Conservation (phyloP, 2,797 vertebrate genomes). For the Jordanella pulchra region DNA sequence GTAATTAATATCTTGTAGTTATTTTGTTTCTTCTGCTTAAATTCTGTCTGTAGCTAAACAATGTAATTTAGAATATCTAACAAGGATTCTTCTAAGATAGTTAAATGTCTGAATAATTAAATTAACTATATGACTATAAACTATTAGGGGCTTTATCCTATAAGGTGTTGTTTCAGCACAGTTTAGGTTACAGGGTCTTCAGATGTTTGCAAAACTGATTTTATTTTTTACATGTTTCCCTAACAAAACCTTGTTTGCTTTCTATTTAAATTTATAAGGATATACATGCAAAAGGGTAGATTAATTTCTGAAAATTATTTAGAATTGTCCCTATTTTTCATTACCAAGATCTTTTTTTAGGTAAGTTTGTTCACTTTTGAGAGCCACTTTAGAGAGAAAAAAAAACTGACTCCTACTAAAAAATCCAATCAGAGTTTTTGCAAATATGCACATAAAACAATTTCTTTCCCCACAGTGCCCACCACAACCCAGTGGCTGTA, state of each 20-base stretch:
- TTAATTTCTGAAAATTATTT: background rate
- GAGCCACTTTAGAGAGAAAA: background rate
- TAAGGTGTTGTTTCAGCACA: background rate
- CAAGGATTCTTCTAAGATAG: background rate
- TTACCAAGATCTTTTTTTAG: background rate
- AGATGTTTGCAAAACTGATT: background rate
- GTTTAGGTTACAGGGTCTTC: background rate
- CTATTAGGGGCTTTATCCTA: background rate
- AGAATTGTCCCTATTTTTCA: background rate
- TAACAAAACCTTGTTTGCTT: background rate
- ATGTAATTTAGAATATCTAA: background rate
- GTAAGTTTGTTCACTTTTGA: background rate
- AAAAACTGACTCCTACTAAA: background rate
- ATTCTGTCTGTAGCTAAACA: background rate
- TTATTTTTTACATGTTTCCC: background rate
- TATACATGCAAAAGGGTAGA: background rate
- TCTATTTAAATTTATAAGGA: background rate
- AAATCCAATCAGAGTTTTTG: constrained; percentile 3
- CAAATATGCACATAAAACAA: constrained; percentile 44
- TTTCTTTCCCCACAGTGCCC: constrained; percentile 55
- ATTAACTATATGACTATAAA: too few species aligned
- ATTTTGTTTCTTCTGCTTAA: background rate
- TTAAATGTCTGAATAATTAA: background rate
- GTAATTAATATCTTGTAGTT: background rate
- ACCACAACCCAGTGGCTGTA: constrained; percentile 55